Base-by-base conservation (phyloP, 2,113 vertebrate species). In the Heptranchias perlo region DNA sequence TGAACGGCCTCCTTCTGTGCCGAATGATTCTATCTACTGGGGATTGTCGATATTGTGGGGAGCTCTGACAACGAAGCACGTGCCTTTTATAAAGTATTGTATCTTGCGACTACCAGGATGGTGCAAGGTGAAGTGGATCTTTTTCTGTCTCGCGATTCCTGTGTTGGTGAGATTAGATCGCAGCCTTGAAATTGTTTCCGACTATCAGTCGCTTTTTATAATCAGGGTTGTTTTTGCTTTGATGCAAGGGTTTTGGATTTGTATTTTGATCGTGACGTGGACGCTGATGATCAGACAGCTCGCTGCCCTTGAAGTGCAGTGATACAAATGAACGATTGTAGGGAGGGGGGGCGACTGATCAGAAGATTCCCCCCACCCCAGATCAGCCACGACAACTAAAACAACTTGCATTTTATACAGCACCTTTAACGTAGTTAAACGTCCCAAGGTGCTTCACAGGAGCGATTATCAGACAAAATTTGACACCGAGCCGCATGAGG, bases 171-270 rank as follows among this genome's bases (percentile, higher is more conserved):
- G 39, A 82, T 82, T 82, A 82, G 39, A 6, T 44, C 23, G 18
- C 44, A 82, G 44, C 78, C 78, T 82, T 82, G 78, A 39, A 82
- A 82, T 58, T 82, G 78, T 82, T 82, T 82, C 78, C 78, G 44
- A 82, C 78, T 82, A 44, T 82, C 44, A 10, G 58, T 58, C 58
- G 5, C 78, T 21, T 44, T 47, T 82, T 44, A 82, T 82, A 82
- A 82, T 44, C 78, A 44, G 78, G 4, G 23, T 39, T 73, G 78
- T 21, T 47, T 82, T 44, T 82, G 39, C 78, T 82, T 82, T 82
- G 13, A 82, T 18, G 78, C 44, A 21, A 0, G 39, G 18, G 8
- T 82, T 82, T 82, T 44, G 78, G 4, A 44, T 73, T 31, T 73
- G 69, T 47, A 44, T 44, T 82, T 82, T 47, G 16, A 21, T 6